Evolutionary conservation across 1,140 invertebrate genomes (phyloP).

Genomic region (Campodea augens): DNA sequence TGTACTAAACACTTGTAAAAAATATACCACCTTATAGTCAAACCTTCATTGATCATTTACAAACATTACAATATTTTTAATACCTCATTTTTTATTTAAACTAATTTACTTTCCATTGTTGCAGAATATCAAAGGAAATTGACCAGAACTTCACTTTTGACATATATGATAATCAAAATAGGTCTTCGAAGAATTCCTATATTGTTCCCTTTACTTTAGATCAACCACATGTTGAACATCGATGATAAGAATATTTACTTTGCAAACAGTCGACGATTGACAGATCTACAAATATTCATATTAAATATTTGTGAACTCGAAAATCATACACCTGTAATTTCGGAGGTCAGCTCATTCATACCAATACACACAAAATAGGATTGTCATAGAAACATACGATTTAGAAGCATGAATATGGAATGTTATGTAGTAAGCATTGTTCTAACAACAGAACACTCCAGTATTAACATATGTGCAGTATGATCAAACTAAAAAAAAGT

Average conservation of each 20-base stretch:
- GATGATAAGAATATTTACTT: neutral
- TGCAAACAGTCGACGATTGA: neutral
- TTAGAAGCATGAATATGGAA: neutral
- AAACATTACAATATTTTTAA: too few species aligned
- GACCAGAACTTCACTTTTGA: too few species aligned
- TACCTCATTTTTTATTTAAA: too few species aligned
- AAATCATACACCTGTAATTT: neutral
- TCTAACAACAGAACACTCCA: neutral
- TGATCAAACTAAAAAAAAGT: constrained; percentile 7
- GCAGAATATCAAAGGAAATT: too few species aligned
- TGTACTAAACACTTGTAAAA: too few species aligned
- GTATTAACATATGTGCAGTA: neutral
- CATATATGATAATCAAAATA: too few species aligned
- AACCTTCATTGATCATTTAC: too few species aligned
- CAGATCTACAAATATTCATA: neutral
- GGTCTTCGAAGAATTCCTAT: too few species aligned
- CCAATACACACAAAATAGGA: neutral
- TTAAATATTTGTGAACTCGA: neutral
- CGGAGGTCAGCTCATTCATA: neutral
- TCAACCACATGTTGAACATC: too few species aligned
- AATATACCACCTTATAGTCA: too few species aligned
- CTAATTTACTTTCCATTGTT: too few species aligned
- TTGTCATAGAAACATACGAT: neutral
- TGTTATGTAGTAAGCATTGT: neutral
- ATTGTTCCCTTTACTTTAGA: too few species aligned